Base-by-base conservation (phyloP, 2,113 vertebrate genomes). In the Lates calcarifer region DNA sequence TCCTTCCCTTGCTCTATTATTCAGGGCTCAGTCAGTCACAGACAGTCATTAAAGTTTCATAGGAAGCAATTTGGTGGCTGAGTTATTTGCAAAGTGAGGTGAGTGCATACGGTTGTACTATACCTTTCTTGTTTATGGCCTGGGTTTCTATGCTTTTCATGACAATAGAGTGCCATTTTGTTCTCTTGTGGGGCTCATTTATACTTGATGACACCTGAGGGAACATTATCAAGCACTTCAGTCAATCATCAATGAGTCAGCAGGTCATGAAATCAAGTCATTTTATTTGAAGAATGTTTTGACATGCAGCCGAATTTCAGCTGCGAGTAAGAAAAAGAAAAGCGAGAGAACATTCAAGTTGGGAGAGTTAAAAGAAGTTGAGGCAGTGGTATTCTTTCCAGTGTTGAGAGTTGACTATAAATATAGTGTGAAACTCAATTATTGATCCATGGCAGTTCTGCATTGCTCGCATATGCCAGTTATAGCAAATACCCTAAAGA, bases 1-100 rank as follows among this genome's bases (percentile, higher is more conserved):
- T 79, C 82, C 85, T 87, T 87, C 71, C 31, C 82, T 82, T 79
- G 63, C 91, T 94, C 81, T 90, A 90, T 95, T 92, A 94, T 95
- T 95, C 89, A 94, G 77, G 74, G 22, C 83, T 89, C 82, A 89
- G 90, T 89, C 91, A 92, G 92, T 94, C 91, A 94, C 89, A 93
- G 91, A 93, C 90, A 87, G 89, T 90, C 88, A 94, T 95, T 94
- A 94, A 95, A 94, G 71, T 94, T 95, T 94, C 87, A 94, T 93
- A 81, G 87, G 83, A 87, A 84, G 83, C 88, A 91, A 91, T 94
- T 91, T 92, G 86, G 84, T 84, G 81, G 85, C 85, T 77, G 88
- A 89, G 79, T 84, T 91, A 83, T 91, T 93, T 85, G 91, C 79
- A 80, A 86, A 91, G 88, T 77, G 87, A 92, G 91, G 91, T 87